Conservation (phyloP, 2,888 invertebrate species). For the Notodonta dromedarius region DNA sequence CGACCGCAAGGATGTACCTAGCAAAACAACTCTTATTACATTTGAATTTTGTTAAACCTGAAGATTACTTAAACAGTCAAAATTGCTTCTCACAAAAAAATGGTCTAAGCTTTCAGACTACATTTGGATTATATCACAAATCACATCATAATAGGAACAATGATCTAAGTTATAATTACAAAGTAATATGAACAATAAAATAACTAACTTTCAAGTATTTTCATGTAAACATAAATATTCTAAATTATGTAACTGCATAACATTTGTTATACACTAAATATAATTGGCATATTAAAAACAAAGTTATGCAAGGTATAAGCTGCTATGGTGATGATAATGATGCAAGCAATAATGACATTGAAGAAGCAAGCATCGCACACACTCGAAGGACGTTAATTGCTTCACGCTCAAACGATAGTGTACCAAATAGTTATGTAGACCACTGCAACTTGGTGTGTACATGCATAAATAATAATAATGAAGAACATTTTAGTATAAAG, state of each 20-base stretch:
- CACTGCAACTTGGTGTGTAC: neutral
- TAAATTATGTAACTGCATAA: neutral
- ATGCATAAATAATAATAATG: conserved; percentile 6
- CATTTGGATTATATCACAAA: neutral
- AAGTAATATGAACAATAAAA: neutral
- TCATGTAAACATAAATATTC: too few species aligned
- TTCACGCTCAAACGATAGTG: neutral
- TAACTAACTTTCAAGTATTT: neutral
- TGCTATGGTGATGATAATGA: neutral
- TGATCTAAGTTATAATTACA: neutral
- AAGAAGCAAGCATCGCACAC: conserved; percentile 1
- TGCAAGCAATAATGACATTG: neutral
- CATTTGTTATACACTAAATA: neutral
- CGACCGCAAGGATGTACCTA: conserved; percentile 99
- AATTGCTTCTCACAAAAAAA: neutral
- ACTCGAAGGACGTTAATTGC: neutral
- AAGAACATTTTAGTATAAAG: conserved; percentile 1
- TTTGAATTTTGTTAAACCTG: conserved; percentile 13
- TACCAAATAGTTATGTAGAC: neutral
- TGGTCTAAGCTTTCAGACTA: neutral
- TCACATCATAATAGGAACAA: neutral
- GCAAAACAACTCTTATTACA: conserved; percentile 31
- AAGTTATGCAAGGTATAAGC: neutral
- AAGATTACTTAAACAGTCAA: neutral
- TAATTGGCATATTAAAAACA: neutral